phyloP scores from a whole-genome alignment of 2,797 vertebrate species.

The Ptychobarbus kaznakovi region DNA sequence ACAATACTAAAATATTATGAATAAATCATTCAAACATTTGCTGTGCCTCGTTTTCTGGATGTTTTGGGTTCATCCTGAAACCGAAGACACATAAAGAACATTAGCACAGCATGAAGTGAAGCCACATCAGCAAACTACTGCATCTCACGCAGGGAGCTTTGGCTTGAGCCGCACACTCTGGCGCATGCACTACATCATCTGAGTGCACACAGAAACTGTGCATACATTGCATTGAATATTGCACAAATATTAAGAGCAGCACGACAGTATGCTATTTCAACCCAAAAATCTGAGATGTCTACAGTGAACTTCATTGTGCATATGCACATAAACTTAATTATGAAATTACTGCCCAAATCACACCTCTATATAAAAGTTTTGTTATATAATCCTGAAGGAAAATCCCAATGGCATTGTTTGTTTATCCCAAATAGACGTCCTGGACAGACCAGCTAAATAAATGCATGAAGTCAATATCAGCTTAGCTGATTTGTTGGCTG shows the following conservation, averaged over 20 bases:
- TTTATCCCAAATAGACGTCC: background rate
- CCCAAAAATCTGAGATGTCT: background rate
- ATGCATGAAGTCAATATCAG: constrained; percentile 18
- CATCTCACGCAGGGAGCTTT: background rate
- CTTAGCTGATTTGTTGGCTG: too few relatives aligned
- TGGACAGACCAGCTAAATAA: background rate
- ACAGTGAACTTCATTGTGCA: background rate
- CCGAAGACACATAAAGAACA: background rate
- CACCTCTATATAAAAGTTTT: background rate
- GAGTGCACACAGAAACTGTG: background rate
- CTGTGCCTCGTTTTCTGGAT: background rate
- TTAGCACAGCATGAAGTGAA: background rate
- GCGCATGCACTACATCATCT: background rate
- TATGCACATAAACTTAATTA: background rate
- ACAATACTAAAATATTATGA: background rate
- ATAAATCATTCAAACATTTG: background rate
- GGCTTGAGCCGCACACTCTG: background rate
- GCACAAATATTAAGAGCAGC: background rate
- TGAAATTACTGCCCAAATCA: background rate
- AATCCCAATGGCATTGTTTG: background rate
- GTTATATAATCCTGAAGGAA: background rate
- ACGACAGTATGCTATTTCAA: background rate
- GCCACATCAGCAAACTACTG: background rate
- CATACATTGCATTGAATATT: background rate
- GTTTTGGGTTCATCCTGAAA: background rate